These are phyloP conservation scores for Holotrichia oblita DNA, from an alignment of 1,140 invertebrate genomes.

Conservation along the genomic window DNA sequence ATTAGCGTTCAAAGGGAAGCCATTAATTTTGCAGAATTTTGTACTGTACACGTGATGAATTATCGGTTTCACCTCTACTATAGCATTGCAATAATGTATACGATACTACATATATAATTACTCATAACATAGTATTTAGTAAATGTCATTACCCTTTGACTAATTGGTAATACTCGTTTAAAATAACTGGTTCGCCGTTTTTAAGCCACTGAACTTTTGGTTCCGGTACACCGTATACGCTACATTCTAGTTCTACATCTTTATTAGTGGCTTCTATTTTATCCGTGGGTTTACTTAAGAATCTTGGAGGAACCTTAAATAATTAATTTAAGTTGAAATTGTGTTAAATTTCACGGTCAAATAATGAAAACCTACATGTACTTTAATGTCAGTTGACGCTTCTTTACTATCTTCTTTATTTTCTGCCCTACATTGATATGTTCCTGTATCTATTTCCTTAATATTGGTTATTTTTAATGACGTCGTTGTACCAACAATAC, in stretches of 20 bases:
- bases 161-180: constrained; percentile 88
- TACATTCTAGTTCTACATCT: constrained; percentile 88
- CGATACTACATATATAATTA: background rate
- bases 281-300: constrained; percentile 76
- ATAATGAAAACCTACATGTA: constrained; percentile 71
- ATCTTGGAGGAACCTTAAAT: constrained; percentile 77
- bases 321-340: constrained; percentile 31
- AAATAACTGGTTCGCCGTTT: constrained; percentile 88
- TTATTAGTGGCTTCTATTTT: constrained; percentile 81
- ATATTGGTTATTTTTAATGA: constrained; percentile 82
- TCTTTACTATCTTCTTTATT: constrained; percentile 90
- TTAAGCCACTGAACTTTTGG: constrained; percentile 91
- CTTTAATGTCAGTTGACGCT: constrained; percentile 80
- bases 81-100: no score
- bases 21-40: no score
- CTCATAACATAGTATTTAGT: constrained; percentile 32
- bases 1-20: no score
- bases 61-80: no score
- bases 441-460: constrained; percentile 82
- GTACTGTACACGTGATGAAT: no score
- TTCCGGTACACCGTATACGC: constrained; percentile 83
- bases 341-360: background rate
- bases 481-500: constrained; percentile 69
- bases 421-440: constrained; percentile 92
- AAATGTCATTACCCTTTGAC: constrained; percentile 67